Percentiles rank a stretch among this genome's conserved stretches.
Conservation (phyloP, 2,797 vertebrate genomes). For the Acrossocheilus fasciatus region DNA sequence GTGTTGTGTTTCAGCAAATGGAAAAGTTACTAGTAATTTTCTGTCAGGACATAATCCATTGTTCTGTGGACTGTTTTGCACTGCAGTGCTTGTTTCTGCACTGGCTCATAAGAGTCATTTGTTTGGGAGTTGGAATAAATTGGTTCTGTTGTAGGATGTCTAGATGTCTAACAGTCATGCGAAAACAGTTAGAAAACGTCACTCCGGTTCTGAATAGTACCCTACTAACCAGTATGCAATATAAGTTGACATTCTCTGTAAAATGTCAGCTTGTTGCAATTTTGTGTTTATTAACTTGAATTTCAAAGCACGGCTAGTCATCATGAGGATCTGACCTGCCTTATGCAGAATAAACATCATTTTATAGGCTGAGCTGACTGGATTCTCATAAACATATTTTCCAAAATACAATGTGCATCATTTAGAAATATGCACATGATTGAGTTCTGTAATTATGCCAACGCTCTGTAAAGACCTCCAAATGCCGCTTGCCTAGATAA, state of each 20-base stretch:
- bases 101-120: neutral
- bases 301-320: neutral
- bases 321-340: neutral
- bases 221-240: neutral
- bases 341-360: neutral
- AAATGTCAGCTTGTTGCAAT: neutral
- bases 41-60: neutral
- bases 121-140: neutral
- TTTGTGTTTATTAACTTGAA: neutral
- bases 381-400: neutral
- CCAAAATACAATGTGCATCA: neutral
- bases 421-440: neutral
- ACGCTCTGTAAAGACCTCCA: neutral
- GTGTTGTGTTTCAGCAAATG: neutral
- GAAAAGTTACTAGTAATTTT: neutral
- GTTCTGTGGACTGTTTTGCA: neutral
- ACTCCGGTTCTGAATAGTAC: neutral
- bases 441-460: neutral
- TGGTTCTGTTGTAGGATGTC: neutral
- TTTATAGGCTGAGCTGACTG: neutral
- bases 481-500: slow-evolving; percentile 9
- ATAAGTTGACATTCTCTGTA: neutral
- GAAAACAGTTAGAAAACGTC: neutral
- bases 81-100: neutral
- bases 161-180: neutral